Evolutionary conservation across 2,797 vertebrate genomes (phyloP).

Genomic region (Pyrocephalus nanus): DNA sequence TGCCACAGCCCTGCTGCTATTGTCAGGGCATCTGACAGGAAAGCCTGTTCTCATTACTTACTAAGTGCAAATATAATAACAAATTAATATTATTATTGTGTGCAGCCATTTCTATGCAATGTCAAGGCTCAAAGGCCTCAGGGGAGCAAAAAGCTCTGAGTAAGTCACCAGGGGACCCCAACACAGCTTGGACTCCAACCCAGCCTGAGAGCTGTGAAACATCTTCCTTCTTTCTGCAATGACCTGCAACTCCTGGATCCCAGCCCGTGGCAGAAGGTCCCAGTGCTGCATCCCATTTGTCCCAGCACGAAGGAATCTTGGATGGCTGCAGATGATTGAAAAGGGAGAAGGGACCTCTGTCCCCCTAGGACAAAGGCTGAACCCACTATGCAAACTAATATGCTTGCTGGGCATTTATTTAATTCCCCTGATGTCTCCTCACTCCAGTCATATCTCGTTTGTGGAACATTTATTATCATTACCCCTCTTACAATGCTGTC

Average conservation of each 20-base stretch:
- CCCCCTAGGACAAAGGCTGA: conserved; percentile 10
- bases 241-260: background rate
- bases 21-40: background rate
- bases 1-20: background rate
- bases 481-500: conserved; percentile 37
- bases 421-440: conserved; percentile 31
- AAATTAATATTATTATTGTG: background rate
- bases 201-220: background rate
- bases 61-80: background rate
- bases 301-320: conserved; percentile 10
- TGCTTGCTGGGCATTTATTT: conserved; percentile 38
- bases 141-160: background rate
- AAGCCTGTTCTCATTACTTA: background rate
- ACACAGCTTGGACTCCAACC: background rate
- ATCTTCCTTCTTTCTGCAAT: background rate
- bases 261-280: background rate
- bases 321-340: conserved; percentile 17
- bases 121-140: background rate
- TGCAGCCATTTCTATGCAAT: background rate
- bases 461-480: conserved; percentile 49
- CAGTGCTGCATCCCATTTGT: conserved; percentile 17
- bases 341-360: conserved; percentile 8
- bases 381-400: conserved; percentile 11
- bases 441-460: background rate
- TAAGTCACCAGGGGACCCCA: background rate